phyloP scores from a whole-genome alignment of 2,888 invertebrate genomes.

The Cacoxenus indagator region DNA sequence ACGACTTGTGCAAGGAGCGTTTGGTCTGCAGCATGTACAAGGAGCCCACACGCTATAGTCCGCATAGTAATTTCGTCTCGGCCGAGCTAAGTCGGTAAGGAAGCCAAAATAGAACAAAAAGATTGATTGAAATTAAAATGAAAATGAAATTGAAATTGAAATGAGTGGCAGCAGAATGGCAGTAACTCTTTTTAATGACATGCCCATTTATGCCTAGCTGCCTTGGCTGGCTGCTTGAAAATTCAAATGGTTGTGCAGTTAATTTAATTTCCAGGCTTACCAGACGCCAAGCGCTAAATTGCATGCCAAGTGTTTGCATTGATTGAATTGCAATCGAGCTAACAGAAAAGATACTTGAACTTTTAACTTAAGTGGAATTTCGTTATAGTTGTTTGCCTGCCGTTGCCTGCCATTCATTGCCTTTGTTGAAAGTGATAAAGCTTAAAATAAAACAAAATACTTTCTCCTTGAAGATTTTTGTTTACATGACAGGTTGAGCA shows the following conservation, averaged over 20 bases:
- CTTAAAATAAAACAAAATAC: too few species aligned
- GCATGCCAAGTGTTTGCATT: neutral
- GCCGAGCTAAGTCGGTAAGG: slow-evolving; percentile 89
- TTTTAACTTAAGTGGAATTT: too few species aligned
- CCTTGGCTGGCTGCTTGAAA: too few species aligned
- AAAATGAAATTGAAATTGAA: neutral
- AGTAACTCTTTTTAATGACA: neutral
- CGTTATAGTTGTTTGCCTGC: too few species aligned
- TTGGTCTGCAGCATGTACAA: slow-evolving; percentile 88
- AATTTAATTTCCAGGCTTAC: neutral
- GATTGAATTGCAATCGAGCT: neutral
- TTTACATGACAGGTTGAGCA: neutral
- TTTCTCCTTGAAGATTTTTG: neutral
- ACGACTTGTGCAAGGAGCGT: slow-evolving; percentile 82
- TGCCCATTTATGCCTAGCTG: too few species aligned
- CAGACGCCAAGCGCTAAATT: neutral
- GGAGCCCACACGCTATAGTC: slow-evolving; percentile 84
- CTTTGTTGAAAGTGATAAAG: too few species aligned
- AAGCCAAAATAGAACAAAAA: neutral
- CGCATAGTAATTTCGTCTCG: slow-evolving; percentile 88
- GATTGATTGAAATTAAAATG: neutral
- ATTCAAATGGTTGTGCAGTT: neutral
- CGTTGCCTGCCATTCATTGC: too few species aligned
- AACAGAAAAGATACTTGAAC: neutral
- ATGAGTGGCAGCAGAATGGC: neutral